phyloP scores from a whole-genome alignment of 2,113 vertebrate species.

The Sitta europaea region DNA sequence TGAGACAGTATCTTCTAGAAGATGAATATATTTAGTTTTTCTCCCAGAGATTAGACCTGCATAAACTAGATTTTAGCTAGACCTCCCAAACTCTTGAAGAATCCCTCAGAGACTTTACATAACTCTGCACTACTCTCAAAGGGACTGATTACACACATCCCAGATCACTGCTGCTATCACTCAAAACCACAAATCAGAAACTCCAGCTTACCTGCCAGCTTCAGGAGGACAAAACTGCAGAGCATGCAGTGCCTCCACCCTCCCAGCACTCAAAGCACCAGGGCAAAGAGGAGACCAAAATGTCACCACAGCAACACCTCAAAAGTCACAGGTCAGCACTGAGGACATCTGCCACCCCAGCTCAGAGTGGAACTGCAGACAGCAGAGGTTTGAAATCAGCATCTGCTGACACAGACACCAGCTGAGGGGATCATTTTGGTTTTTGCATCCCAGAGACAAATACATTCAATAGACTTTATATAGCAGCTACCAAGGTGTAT shows the following conservation, averaged over 20 bases:
- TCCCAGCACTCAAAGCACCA: background rate
- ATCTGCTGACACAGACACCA: background rate
- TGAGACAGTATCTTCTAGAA: background rate
- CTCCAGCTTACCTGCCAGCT: background rate
- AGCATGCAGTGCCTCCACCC: background rate
- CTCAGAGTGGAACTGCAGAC: background rate
- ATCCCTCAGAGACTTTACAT: background rate
- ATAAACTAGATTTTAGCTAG: background rate
- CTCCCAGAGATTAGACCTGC: background rate
- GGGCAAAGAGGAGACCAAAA: background rate
- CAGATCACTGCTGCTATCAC: background rate
- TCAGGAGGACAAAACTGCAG: background rate
- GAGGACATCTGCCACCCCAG: background rate
- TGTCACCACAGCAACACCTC: background rate
- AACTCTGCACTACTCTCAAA: background rate
- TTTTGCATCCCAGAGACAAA: background rate
- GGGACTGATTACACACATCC: background rate
- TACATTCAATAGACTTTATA: background rate
- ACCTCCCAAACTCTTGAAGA: background rate
- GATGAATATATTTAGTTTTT: background rate
- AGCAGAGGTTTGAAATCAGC: background rate
- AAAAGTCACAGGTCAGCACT: background rate
- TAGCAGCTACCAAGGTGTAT: background rate
- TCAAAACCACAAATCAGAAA: background rate
- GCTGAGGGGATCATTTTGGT: background rate